Base-by-base conservation (phyloP, 2,113 vertebrate species). In the Macrotus californicus region DNA sequence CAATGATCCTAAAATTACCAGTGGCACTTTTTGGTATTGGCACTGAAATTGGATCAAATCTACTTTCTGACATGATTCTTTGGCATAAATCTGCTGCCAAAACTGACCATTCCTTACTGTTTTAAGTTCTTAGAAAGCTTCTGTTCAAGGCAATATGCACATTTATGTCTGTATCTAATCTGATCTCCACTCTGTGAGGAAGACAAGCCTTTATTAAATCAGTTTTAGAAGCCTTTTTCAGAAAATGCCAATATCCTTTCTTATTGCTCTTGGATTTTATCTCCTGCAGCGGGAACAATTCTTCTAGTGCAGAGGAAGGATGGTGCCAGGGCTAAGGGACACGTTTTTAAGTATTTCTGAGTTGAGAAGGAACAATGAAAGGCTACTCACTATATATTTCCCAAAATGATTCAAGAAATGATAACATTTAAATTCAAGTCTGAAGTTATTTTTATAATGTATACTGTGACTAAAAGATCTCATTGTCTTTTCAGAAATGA, bases 51-150 rank as follows among this genome's bases (percentile, higher is more conserved):
- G 66, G 50, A 93, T 84, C 0, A 1, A 76, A 56, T 87, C 41
- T 89, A 88, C 29, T 67, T 93, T 79, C 46, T 73, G 22, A 70
- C 54, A 52, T 1, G 54, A 86, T 66, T 96, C 36, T 79, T 41
- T 82, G 93, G 48, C 54, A 89, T 56, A 95, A 73, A 50, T 89
- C 46, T 73, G 31, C n/a, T 94, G 82, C 43, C 83, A 88, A 39
- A 91, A 69, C 1, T 86, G 77, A 95, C 72, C 29, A 66, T 29
- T 75, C 26, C 11, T 46, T 15, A 34, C 9, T 89, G 46, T 81
- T 82, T 85, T 36, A 94, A 64, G 64, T 90, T 89, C 72, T 94
- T 88, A 81, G 46, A 76, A 93, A 96, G 80, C 73, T 85, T 83
- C 80, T 61, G 21, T 73, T 61, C 34, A 88, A 96, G 36, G 64